Base-by-base conservation (phyloP, 2,113 vertebrate species). In the Psilopsiagon aymara region DNA sequence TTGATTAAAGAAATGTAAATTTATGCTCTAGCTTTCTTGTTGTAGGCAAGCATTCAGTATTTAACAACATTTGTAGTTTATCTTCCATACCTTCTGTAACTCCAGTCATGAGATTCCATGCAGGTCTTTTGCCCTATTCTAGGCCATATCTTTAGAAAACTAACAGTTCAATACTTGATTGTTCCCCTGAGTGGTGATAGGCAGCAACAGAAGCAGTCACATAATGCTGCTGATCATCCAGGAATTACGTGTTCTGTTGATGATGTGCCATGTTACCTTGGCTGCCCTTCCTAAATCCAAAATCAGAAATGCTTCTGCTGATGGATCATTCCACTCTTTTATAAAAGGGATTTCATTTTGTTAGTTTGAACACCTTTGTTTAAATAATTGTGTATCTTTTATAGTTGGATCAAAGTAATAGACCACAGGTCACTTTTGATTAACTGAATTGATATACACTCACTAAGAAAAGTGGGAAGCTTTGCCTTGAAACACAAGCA, bases 181-280 rank as follows among this genome's bases (percentile, higher is more conserved):
- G 70, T 90, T 95, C 46, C 44, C 60, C 68, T 44, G 69, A 12
- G 81, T 37, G 29, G 73, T 91, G 87, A 90, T 37, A 33, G 94
- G 94, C 95, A 95, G 95, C 25, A 41, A 33, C 64, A 94, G 85
- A 68, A 75, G 94, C 37, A 47, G 69, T 76, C 94, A 79, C 76
- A 33, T 88, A 82, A 92, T 47, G 86, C 81, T 84, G 17, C 92
- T 33, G 67, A 53, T 64, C 78, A 91, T 53, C 47, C 92, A 70
- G 86, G 93, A 92, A 46, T 90, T 95, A 74, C 13, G 2, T 91
- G 70, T 94, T 85, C 76, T 53, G 33, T 62, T 88, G 83, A 84
- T 86, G 74, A 63, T 31, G 63, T 90, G 95, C 86, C 78, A 89
- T 75, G 17, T 84, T 64, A 31, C 47, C 43, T 96, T 91, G 90